A percentile compares a stretch with the other conserved stretches of the same genome.
Evolutionary conservation across 1,140 invertebrate genomes (phyloP).

Genomic region (Lepidurus arcticus): DNA sequence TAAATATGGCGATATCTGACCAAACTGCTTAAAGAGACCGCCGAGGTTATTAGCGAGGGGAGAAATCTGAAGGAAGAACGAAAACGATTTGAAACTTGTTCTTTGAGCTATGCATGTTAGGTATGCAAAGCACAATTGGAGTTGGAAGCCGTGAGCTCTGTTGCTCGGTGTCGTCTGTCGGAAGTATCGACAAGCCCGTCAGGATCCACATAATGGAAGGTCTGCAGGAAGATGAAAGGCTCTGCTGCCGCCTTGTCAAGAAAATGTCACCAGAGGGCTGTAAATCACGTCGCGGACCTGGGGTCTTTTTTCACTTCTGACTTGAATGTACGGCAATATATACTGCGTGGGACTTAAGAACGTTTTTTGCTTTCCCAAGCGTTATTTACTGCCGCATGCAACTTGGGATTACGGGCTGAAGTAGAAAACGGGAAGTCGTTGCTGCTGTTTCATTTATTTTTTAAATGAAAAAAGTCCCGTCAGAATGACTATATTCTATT

Average conservation of each 20-base stretch:
- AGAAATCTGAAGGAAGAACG: not conserved
- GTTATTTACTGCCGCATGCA: not conserved
- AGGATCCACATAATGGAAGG: slow-evolving; percentile 4
- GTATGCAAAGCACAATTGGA: slow-evolving; percentile 9
- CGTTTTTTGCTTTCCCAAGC: not conserved
- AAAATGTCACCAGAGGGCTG: slow-evolving; percentile 1
- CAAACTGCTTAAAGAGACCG: not conserved
- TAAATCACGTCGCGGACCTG: slow-evolving; percentile 13
- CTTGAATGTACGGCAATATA: not conserved
- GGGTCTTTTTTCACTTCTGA: not conserved
- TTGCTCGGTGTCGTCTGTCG: slow-evolving; percentile 20
- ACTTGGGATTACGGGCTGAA: not conserved
- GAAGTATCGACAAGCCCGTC: slow-evolving; percentile 21
- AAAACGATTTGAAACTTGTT: not conserved
- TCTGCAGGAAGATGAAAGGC: slow-evolving; percentile 9
- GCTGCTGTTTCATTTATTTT: not conserved
- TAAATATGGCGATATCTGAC: slow-evolving; percentile 12
- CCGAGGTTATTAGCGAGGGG: not conserved
- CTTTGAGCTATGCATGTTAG: not conserved
- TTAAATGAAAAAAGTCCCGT: too few relatives aligned
- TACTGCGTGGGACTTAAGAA: not conserved
- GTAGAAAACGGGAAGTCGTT: not conserved
- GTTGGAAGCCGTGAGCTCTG: slow-evolving; percentile 7
- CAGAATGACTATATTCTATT: too few relatives aligned
- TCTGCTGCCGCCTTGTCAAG: slow-evolving; percentile 8